Evolutionary conservation across 1,140 invertebrate genomes (phyloP).

Genomic region (Anthonomus grandis): DNA sequence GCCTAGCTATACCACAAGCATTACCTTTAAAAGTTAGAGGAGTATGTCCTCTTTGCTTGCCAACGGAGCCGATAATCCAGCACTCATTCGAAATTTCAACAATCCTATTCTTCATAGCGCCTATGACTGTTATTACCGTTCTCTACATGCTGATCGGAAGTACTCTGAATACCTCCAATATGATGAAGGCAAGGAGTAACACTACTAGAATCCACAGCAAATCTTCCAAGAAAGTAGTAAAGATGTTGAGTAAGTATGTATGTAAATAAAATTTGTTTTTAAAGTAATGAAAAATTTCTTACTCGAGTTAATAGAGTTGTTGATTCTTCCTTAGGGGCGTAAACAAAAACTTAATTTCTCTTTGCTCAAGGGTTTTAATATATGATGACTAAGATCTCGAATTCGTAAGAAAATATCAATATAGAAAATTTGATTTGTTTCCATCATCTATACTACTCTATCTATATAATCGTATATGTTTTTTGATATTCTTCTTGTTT

Average conservation of each 20-base stretch:
- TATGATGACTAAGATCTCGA: too few species aligned
- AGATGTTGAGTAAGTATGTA: constrained; percentile 59
- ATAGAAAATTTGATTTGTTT: too few species aligned
- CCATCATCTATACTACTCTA: too few species aligned
- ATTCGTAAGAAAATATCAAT: too few species aligned
- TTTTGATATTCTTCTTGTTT: too few species aligned
- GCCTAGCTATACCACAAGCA: constrained; percentile 77
- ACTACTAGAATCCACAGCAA: constrained; percentile 45
- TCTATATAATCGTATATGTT: too few species aligned
- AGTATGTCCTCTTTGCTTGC: constrained; percentile 46
- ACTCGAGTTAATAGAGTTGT: too few species aligned
- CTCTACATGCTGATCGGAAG: constrained; percentile 82
- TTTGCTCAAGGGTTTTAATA: too few species aligned
- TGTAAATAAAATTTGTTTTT: not conserved
- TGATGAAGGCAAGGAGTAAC: constrained; percentile 49
- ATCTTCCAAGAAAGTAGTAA: constrained; percentile 55
- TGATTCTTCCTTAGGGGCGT: too few species aligned
- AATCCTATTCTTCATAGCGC: constrained; percentile 78
- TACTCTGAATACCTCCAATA: constrained; percentile 62
- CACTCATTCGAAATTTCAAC: constrained; percentile 82
- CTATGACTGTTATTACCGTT: constrained; percentile 82
- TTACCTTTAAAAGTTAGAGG: constrained; percentile 60
- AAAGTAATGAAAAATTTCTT: not conserved
- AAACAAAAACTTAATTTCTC: too few species aligned
- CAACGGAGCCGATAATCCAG: constrained; percentile 57